phyloP scores from a whole-genome alignment of 1,140 invertebrate genomes.

The Steinernema feltiae region DNA sequence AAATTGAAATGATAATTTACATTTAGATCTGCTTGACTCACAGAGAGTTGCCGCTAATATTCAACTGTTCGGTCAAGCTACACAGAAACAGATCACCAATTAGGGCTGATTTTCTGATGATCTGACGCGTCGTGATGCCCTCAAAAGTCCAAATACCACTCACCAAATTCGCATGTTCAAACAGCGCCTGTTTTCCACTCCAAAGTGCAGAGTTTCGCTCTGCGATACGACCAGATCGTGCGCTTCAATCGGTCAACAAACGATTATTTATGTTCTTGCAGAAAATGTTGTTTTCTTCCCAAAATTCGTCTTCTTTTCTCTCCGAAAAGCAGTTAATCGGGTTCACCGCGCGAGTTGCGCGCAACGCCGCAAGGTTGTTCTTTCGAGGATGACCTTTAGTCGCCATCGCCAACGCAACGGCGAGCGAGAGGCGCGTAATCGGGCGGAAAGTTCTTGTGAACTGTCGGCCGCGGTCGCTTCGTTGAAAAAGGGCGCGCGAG shows the following conservation, averaged over 20 bases:
- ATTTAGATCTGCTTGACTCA: too few species aligned
- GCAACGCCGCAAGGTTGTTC: background rate
- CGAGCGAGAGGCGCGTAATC: background rate
- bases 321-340: background rate
- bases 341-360: background rate
- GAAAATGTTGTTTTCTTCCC: background rate
- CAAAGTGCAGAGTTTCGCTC: background rate
- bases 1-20: too few species aligned
- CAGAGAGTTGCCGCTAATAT: too few species aligned
- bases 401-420: background rate
- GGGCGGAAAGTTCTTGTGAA: background rate
- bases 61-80: too few species aligned
- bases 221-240: background rate
- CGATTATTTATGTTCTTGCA: background rate
- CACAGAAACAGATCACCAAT: too few species aligned
- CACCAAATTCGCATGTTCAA: too few species aligned
- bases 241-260: background rate
- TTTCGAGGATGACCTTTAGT: constrained; percentile 15
- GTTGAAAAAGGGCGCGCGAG: background rate
- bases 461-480: too few species aligned
- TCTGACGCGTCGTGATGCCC: too few species aligned
- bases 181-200: too few species aligned
- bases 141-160: too few species aligned
- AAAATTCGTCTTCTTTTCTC: background rate
- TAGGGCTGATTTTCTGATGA: too few species aligned